Percentiles rank a stretch among this genome's conserved stretches.
Evolutionary conservation across 2,888 invertebrate species (phyloP).

Genomic region (Metacarcinus magister): DNA sequence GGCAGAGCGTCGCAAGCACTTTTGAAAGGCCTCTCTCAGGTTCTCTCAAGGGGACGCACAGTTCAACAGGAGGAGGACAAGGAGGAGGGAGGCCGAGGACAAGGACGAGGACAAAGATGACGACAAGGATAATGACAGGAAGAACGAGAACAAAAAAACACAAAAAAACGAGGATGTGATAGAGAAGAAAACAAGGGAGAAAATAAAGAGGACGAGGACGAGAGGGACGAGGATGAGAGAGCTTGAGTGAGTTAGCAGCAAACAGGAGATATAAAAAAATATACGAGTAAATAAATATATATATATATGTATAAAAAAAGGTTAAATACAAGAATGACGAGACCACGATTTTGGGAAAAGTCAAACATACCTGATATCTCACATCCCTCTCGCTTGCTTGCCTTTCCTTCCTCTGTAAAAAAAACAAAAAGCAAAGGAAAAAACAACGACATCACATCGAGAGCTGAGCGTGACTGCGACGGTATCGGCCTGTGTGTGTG

Average conservation of each 20-base stretch:
- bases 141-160: neutral
- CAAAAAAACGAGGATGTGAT: neutral
- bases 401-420: constrained; percentile 94
- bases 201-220: neutral
- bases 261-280: neutral
- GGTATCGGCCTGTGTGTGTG: neutral
- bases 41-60: neutral
- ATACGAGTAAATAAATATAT: neutral
- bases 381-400: constrained; percentile 97
- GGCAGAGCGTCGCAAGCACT: constrained; percentile 44
- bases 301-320: neutral
- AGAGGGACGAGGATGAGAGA: neutral
- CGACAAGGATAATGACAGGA: neutral
- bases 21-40: constrained; percentile 12
- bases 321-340: constrained; percentile 18
- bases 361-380: constrained; percentile 91
- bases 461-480: constrained; percentile 20
- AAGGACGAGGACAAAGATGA: neutral
- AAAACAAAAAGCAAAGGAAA: constrained; percentile 79
- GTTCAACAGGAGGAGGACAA: neutral
- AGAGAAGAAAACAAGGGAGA: neutral
- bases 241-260: neutral
- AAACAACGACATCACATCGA: constrained; percentile 54
- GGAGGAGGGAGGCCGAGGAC: neutral
- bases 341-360: neutral